A percentile compares a stretch with the other conserved stretches of the same genome.
Conservation (phyloP, 2,797 vertebrate species). For the Champsocephalus esox region DNA sequence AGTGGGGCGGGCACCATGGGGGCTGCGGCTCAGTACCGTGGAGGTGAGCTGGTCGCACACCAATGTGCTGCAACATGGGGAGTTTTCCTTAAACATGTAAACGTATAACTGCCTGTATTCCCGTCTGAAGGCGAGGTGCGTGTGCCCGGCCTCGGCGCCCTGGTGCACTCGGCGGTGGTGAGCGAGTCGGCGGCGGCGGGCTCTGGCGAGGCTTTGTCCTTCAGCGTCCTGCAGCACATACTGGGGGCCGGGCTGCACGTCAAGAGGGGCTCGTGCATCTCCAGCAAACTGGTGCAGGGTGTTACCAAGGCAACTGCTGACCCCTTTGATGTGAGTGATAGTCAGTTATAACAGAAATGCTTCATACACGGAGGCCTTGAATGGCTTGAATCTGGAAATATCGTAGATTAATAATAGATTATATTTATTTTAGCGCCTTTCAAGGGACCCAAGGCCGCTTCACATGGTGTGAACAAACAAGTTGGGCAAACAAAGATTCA, state of each 20-base stretch:
- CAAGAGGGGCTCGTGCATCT: conserved; percentile 89
- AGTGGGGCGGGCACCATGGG: conserved; percentile 88
- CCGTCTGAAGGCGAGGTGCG: conserved; percentile 89
- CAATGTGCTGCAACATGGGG: not conserved
- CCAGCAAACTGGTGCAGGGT: conserved; percentile 87
- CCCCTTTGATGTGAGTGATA: conserved; percentile 92
- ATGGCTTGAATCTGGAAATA: not conserved
- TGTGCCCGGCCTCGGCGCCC: conserved; percentile 77
- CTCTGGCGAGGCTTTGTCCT: conserved; percentile 87
- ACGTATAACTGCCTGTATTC: too few relatives aligned
- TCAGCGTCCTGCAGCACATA: conserved; percentile 92
- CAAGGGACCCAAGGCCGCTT: too few relatives aligned
- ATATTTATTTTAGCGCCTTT: too few relatives aligned
- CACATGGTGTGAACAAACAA: too few relatives aligned
- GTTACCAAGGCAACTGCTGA: conserved; percentile 86
- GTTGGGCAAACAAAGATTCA: not conserved
- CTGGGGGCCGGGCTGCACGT: conserved; percentile 91
- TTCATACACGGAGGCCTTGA: not conserved
- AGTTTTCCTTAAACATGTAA: not conserved
- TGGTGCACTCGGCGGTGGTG: conserved; percentile 92
- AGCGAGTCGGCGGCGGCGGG: conserved; percentile 85
- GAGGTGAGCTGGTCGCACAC: conserved; percentile 83
- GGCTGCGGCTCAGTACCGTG: conserved; percentile 88
- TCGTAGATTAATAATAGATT: too few relatives aligned
- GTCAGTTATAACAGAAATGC: not conserved